Percentiles rank a stretch among this genome's conserved stretches.
These are phyloP conservation scores for Carassius auratus DNA, from an alignment of 2,113 vertebrate species.

Conservation along the genomic window DNA sequence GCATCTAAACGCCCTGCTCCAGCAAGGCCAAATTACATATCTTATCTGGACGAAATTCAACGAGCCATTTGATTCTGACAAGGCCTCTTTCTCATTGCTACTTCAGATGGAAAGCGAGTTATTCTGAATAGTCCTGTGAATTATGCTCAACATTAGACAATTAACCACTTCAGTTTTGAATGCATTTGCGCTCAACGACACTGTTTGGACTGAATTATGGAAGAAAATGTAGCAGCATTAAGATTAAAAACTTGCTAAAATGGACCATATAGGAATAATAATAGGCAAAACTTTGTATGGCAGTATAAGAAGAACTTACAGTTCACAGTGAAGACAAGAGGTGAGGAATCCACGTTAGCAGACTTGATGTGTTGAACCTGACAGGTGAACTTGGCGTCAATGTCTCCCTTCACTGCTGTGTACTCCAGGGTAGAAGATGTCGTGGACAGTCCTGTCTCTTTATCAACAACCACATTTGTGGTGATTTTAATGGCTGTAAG, in stretches of 20 bases:
- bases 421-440: conserved; percentile 83
- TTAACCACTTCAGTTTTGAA: conserved; percentile 13
- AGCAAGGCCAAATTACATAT: conserved; percentile 55
- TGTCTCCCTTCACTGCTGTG: conserved; percentile 83
- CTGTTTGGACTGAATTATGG: background rate
- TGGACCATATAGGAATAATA: background rate
- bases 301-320: conserved; percentile 80
- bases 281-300: background rate
- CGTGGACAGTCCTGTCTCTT: conserved; percentile 79
- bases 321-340: conserved; percentile 82
- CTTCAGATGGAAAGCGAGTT: conserved; percentile 46
- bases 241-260: background rate
- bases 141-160: conserved; percentile 23
- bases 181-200: background rate
- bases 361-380: conserved; percentile 74
- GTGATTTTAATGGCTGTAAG: conserved; percentile 78
- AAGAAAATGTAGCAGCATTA: background rate
- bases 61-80: conserved; percentile 46
- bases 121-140: conserved; percentile 9
- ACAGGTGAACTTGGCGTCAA: conserved; percentile 82
- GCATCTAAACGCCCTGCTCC: conserved; percentile 56
- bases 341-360: conserved; percentile 75
- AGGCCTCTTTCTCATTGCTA: conserved; percentile 50
- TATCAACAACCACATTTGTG: conserved; percentile 70
- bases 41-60: conserved; percentile 47